Evolutionary conservation across 2,113 vertebrate genomes (phyloP).

Genomic region (Nansenia antarctica): DNA sequence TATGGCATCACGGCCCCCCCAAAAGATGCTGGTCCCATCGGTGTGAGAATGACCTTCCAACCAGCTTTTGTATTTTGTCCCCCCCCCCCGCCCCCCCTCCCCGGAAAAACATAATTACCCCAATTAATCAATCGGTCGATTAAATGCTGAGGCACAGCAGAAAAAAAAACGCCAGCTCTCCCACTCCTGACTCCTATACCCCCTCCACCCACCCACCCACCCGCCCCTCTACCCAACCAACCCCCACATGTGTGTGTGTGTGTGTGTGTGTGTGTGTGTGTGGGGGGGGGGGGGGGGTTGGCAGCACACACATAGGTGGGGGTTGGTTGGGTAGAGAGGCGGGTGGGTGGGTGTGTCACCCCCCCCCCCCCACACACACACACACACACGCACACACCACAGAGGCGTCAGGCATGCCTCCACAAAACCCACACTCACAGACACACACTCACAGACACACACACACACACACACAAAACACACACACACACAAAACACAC

Average conservation of each 20-base stretch:
- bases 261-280: too few species aligned
- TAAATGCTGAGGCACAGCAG: slow-evolving; percentile 71
- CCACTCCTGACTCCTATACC: too few species aligned
- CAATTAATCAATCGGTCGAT: slow-evolving; percentile 82
- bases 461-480: neutral
- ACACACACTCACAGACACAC: neutral
- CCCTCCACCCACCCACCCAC: slow-evolving; percentile 44
- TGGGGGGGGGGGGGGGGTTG: too few species aligned
- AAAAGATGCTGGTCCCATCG: slow-evolving; percentile 53
- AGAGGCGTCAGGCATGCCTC: too few species aligned
- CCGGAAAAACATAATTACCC: slow-evolving; percentile 75
- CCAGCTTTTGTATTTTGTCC: slow-evolving; percentile 51
- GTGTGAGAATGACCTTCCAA: slow-evolving; percentile 68
- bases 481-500: slow-evolving; percentile 6
- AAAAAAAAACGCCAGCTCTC: slow-evolving; percentile 11
- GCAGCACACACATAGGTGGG: neutral
- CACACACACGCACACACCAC: neutral
- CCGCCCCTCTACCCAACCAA: slow-evolving; percentile 36
- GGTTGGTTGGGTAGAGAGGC: slow-evolving; percentile 30
- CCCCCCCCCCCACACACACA: slow-evolving; percentile 28
- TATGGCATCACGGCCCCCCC: slow-evolving; percentile 50
- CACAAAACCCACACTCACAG: slow-evolving; percentile 16
- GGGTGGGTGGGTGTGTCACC: slow-evolving; percentile 57
- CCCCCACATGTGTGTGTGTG: too few species aligned
- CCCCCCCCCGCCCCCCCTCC: slow-evolving; percentile 66